Evolutionary conservation across 2,888 invertebrate genomes (phyloP).

Genomic region (Linnaemya tessellans): DNA sequence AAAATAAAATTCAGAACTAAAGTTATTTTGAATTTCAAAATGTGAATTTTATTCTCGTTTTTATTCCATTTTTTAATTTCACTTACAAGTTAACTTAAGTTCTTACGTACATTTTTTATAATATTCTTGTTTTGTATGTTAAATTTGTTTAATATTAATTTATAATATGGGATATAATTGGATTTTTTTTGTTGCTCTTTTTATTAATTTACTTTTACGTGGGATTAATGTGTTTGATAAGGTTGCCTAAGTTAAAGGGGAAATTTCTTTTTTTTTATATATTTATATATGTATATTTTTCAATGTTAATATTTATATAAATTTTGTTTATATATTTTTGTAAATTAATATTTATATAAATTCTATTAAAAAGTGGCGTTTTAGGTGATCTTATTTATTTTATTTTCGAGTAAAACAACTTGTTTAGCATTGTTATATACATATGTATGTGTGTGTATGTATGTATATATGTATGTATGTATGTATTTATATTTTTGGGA

Average conservation of each 20-base stretch:
- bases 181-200: slow-evolving; percentile 45
- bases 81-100: slow-evolving; percentile 68
- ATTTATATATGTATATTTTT: slow-evolving; percentile 37
- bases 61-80: slow-evolving; percentile 58
- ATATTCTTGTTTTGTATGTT: slow-evolving; percentile 58
- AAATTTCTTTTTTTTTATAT: no score
- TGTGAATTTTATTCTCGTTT: slow-evolving; percentile 75
- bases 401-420: slow-evolving; percentile 18
- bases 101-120: slow-evolving; percentile 67
- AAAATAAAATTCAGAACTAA: slow-evolving; percentile 29
- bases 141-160: slow-evolving; percentile 34
- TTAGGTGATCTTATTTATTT: slow-evolving; percentile 28
- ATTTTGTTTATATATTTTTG: slow-evolving; percentile 24
- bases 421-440: slow-evolving; percentile 6
- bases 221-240: slow-evolving; percentile 57
- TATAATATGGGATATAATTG: slow-evolving; percentile 63
- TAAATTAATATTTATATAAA: slow-evolving; percentile 47
- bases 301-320: slow-evolving; percentile 33
- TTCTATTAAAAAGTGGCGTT: slow-evolving; percentile 58
- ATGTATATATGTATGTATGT: no score
- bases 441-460: no score
- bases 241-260: slow-evolving; percentile 54
- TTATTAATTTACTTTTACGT: slow-evolving; percentile 59
- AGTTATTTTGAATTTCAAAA: slow-evolving; percentile 75
- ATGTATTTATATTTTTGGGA: background rate